Percentiles rank a stretch among this genome's conserved stretches.
Conservation (phyloP, 2,888 invertebrate species). For the Parnassius apollo region DNA sequence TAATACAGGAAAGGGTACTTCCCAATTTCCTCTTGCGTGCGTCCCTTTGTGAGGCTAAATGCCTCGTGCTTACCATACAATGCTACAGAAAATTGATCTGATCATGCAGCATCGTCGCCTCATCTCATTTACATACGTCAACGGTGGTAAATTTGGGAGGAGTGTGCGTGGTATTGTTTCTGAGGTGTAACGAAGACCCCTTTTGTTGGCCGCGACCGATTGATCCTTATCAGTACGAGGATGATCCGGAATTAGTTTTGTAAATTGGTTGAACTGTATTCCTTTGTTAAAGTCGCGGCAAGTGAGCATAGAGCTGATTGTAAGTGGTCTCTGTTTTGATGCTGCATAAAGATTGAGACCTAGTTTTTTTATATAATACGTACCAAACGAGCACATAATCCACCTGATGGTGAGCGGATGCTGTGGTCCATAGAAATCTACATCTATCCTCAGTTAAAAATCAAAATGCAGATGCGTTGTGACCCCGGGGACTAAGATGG, state of each 20-base stretch:
- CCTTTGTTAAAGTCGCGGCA: no score
- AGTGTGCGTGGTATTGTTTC: slow-evolving; percentile 40
- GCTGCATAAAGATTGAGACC: no score
- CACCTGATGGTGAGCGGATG: no score
- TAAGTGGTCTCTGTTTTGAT: not conserved
- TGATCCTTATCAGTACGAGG: slow-evolving; percentile 12
- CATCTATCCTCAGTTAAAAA: no score
- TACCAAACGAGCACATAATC: no score
- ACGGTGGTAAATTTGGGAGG: slow-evolving; percentile 41
- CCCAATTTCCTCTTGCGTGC: slow-evolving; percentile 41
- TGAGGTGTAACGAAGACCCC: slow-evolving; percentile 13
- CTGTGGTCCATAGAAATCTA: no score
- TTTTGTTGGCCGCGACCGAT: slow-evolving; percentile 2
- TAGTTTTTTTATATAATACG: no score
- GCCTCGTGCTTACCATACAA: slow-evolving; percentile 47
- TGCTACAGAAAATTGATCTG: slow-evolving; percentile 43
- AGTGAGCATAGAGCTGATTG: not conserved
- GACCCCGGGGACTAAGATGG: no score
- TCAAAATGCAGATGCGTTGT: no score
- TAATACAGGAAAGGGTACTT: slow-evolving; percentile 33
- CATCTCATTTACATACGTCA: slow-evolving; percentile 39
- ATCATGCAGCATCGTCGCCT: slow-evolving; percentile 32
- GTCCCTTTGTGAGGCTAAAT: slow-evolving; percentile 39
- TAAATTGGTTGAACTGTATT: slow-evolving; percentile 3
- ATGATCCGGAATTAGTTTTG: slow-evolving; percentile 22